Conservation (phyloP, 2,113 vertebrate species). For the Anguilla rostrata region DNA sequence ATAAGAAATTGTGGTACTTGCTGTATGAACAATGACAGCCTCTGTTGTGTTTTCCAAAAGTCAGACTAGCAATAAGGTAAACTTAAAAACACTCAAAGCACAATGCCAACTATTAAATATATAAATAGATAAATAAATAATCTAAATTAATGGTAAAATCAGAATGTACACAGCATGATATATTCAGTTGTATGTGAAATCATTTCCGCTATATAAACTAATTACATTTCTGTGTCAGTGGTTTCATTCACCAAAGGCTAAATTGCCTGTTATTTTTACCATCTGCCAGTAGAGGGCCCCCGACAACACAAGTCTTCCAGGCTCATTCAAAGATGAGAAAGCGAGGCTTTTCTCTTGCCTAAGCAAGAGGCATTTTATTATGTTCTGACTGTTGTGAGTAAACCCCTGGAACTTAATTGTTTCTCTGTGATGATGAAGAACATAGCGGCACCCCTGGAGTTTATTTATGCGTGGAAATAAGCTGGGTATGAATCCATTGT, state of each 20-base stretch:
- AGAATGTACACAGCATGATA: not conserved
- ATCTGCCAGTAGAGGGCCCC: conserved; percentile 35
- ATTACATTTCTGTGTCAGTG: not conserved
- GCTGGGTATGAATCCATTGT: conserved; percentile 27
- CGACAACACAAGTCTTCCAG: conserved; percentile 20
- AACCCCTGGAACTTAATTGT: conserved; percentile 37
- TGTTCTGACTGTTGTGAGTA: conserved; percentile 8
- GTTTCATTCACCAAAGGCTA: not conserved
- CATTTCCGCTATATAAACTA: not conserved
- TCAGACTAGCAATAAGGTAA: not conserved
- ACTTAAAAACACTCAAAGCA: not conserved
- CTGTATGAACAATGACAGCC: conserved; percentile 5
- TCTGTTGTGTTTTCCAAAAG: not conserved
- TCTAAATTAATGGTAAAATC: not conserved
- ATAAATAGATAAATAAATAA: not conserved
- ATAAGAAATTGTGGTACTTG: not conserved
- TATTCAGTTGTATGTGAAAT: not conserved
- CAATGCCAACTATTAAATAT: not conserved
- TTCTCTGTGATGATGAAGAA: conserved; percentile 40
- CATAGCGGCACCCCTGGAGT: conserved; percentile 10
- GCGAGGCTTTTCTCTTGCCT: not conserved
- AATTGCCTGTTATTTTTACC: conserved; percentile 12
- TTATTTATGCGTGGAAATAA: conserved; percentile 48
- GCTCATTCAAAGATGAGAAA: not conserved
- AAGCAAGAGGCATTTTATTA: conserved; percentile 20